Percentiles rank a stretch among this genome's conserved stretches.
phyloP scores from a whole-genome alignment of 1,140 invertebrate species.

The Schmidtea mediterranea region DNA sequence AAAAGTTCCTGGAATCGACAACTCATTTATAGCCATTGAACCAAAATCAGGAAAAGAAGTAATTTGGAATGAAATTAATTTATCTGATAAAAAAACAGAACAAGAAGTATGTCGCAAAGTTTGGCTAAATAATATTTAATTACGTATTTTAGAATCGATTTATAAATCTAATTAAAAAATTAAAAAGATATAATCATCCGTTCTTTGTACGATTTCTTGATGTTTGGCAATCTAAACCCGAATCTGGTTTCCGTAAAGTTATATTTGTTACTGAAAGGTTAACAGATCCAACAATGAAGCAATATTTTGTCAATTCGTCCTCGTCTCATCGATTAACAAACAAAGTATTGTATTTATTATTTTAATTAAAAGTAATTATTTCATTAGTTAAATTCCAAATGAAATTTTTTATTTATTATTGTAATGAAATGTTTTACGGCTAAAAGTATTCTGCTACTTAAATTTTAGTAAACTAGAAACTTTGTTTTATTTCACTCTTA shows the following conservation, averaged over 20 bases:
- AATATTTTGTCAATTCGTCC: constrained; percentile 5
- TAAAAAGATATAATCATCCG: constrained; percentile 2
- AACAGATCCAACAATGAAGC: neutral
- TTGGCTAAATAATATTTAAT: neutral
- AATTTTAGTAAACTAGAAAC: no score
- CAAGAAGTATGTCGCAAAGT: neutral
- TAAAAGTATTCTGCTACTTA: no score
- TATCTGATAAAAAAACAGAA: constrained; percentile 3
- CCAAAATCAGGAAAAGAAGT: constrained; percentile 5
- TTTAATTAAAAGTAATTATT: no score
- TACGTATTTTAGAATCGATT: constrained; percentile 3
- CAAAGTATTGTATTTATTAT: no score
- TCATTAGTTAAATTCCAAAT: no score
- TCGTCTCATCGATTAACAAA: no score
- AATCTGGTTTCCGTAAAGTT: neutral
- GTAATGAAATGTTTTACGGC: no score
- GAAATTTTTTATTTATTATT: no score
- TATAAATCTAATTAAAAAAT: constrained; percentile 1
- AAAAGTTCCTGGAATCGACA: neutral
- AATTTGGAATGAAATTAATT: constrained; percentile 5
- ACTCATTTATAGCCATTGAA: constrained; percentile 4
- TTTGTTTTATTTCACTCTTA: no score
- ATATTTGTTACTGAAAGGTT: constrained; percentile 2
- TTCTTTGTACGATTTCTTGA: constrained; percentile 3
- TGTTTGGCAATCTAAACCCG: neutral